Evolutionary conservation across 1,140 invertebrate genomes (phyloP).

Genomic region (Bombus picipes): DNA sequence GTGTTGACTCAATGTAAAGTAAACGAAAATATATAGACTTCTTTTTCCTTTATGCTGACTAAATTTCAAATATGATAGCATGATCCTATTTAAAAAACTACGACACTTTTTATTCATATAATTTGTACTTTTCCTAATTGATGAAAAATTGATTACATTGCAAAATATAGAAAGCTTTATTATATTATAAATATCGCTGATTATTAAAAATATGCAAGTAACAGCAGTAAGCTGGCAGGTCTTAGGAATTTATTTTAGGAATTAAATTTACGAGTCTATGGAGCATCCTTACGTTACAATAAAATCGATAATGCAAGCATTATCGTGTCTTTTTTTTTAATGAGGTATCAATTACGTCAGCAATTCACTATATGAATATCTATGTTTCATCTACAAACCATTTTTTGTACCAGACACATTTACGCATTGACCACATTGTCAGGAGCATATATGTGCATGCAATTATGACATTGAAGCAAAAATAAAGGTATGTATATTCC

Average conservation of each 20-base stretch:
- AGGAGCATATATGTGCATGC: conserved; percentile 7
- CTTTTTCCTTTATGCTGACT: too few species aligned
- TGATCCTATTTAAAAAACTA: conserved; percentile 1
- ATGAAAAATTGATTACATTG: conserved; percentile 8
- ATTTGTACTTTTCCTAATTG: conserved; percentile 21
- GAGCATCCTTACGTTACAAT: not conserved
- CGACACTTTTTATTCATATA: not conserved
- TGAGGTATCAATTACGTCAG: conserved; percentile 14
- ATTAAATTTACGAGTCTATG: conserved; percentile 20
- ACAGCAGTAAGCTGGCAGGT: not conserved
- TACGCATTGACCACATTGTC: not conserved
- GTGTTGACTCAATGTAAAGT: not conserved
- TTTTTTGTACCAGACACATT: conserved; percentile 20
- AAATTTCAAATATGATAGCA: not conserved
- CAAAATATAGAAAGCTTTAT: conserved; percentile 18
- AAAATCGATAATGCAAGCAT: conserved; percentile 5
- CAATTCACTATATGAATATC: not conserved
- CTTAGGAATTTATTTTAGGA: conserved; percentile 12
- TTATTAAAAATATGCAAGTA: conserved; percentile 24
- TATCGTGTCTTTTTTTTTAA: conserved; percentile 17
- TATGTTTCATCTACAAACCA: conserved; percentile 3
- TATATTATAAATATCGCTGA: conserved; percentile 3
- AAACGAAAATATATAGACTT: not conserved
- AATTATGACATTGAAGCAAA: conserved; percentile 12
- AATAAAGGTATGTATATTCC: not conserved